Percentiles rank a stretch among this genome's conserved stretches.
These are phyloP conservation scores for Dysmachus trigonus DNA, from an alignment of 2,888 invertebrate genomes.

Conservation along the genomic window DNA sequence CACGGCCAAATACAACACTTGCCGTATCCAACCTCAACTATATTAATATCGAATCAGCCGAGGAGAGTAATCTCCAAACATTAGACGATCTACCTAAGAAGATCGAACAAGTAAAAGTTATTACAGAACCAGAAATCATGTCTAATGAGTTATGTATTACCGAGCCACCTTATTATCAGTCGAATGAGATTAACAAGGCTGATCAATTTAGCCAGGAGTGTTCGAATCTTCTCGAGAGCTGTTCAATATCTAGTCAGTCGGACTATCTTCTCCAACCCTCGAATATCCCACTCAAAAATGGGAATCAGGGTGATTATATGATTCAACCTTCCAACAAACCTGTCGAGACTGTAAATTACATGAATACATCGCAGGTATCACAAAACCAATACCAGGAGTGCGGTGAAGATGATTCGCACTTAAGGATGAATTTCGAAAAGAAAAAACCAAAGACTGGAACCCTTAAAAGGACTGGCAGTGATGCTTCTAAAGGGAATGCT, in stretches of 20 bases:
- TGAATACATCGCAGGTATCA: slow-evolving; percentile 29
- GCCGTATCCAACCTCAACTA: slow-evolving; percentile 64
- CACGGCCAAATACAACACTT: slow-evolving; percentile 54
- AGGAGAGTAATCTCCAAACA: slow-evolving; percentile 56
- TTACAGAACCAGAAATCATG: slow-evolving; percentile 57
- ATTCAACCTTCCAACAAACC: slow-evolving; percentile 63
- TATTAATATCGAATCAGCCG: slow-evolving; percentile 61
- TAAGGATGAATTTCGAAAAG: slow-evolving; percentile 49
- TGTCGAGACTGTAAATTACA: slow-evolving; percentile 54
- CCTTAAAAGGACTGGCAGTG: slow-evolving; percentile 61
- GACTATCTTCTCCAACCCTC: slow-evolving; percentile 73
- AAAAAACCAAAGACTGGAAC: slow-evolving; percentile 56
- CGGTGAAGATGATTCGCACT: slow-evolving; percentile 48
- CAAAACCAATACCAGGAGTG: background rate
- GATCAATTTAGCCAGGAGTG: slow-evolving; percentile 64
- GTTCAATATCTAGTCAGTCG: slow-evolving; percentile 55
- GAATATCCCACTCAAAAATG: slow-evolving; percentile 68
- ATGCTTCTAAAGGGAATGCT: slow-evolving; percentile 59
- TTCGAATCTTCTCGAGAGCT: slow-evolving; percentile 61
- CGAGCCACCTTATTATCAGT: slow-evolving; percentile 63
- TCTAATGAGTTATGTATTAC: slow-evolving; percentile 62
- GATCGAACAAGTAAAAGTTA: slow-evolving; percentile 57
- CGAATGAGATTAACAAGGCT: slow-evolving; percentile 61
- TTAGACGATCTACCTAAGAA: slow-evolving; percentile 59
- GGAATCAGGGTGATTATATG: slow-evolving; percentile 56